These are phyloP conservation scores for Cephus pygmeus DNA, from an alignment of 2,888 invertebrate species.

Conservation along the genomic window DNA sequence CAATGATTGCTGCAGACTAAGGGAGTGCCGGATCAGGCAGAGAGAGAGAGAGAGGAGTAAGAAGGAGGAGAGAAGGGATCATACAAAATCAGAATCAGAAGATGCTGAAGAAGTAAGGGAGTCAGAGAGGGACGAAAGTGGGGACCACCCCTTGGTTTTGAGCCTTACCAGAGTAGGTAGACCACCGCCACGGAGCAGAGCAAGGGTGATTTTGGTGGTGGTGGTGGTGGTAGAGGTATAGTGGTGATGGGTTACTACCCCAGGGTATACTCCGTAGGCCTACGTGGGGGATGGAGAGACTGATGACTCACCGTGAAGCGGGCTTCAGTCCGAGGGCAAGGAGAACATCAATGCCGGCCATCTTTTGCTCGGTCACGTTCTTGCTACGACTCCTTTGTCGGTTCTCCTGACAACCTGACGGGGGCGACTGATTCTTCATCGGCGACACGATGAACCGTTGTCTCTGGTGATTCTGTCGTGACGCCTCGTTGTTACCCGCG, in stretches of 20 bases:
- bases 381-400: constrained; percentile 28
- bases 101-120: neutral
- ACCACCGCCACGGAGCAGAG: neutral
- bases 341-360: constrained; percentile 67
- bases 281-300: neutral
- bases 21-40: neutral
- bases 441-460: constrained; percentile 12
- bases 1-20: neutral
- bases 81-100: constrained; percentile 11
- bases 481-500: neutral
- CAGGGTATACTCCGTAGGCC: neutral
- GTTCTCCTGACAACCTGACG: constrained; percentile 28
- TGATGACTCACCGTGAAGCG: constrained; percentile 57
- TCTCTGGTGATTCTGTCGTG: constrained; percentile 28
- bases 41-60: constrained; percentile 10
- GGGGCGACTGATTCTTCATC: neutral
- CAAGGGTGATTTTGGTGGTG: constrained; percentile 1
- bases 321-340: constrained; percentile 71
- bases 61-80: neutral
- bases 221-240: constrained; percentile 1
- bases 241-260: constrained; percentile 1
- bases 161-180: neutral
- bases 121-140: neutral
- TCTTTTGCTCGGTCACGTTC: constrained; percentile 44
- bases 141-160: neutral